Percentiles rank a stretch among this genome's conserved stretches.
These are phyloP conservation scores for Cladopsammia gracilis DNA, from an alignment of 64 coral and sea anemone species.

Conservation along the genomic window DNA sequence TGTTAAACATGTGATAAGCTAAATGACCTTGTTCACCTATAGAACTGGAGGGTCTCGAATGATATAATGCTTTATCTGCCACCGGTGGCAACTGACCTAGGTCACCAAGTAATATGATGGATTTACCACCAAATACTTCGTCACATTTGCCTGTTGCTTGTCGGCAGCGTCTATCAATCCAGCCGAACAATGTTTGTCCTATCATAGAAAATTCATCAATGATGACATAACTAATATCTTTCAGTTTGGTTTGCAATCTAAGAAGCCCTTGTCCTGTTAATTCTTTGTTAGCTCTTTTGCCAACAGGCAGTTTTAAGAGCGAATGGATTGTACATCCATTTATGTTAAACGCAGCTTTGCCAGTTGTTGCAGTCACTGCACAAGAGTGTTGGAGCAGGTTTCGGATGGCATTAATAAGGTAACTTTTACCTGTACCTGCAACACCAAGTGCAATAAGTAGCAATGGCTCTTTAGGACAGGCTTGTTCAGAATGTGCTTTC, in stretches of 20 bases:
- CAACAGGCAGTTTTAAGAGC: slow-evolving; percentile 64
- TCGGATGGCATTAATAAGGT: slow-evolving; percentile 23
- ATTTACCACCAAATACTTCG: background rate
- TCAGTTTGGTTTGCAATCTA: slow-evolving; percentile 14
- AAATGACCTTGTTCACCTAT: slow-evolving; percentile 54
- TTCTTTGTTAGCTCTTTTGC: slow-evolving; percentile 40
- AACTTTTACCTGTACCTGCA: slow-evolving; percentile 30
- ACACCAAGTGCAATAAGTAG: slow-evolving; percentile 3
- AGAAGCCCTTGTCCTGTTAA: slow-evolving; percentile 1
- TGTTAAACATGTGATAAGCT: slow-evolving; percentile 64
- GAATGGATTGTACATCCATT: slow-evolving; percentile 76
- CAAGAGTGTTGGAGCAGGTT: background rate
- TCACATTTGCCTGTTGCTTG: background rate
- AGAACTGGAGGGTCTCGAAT: background rate
- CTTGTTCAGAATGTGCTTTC: slow-evolving; percentile 40
- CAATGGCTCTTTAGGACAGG: slow-evolving; percentile 28
- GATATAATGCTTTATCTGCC: slow-evolving; percentile 47
- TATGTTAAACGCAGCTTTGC: slow-evolving; percentile 67
- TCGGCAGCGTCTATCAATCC: slow-evolving; percentile 17
- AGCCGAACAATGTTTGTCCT: slow-evolving; percentile 7
- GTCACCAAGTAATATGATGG: background rate
- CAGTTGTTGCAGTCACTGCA: slow-evolving; percentile 38
- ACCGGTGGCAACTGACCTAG: slow-evolving; percentile 52
- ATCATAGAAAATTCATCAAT: slow-evolving; percentile 34
- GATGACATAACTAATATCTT: background rate